phyloP scores from a whole-genome alignment of 2,113 vertebrate species.

The Oxyura jamaicensis region DNA sequence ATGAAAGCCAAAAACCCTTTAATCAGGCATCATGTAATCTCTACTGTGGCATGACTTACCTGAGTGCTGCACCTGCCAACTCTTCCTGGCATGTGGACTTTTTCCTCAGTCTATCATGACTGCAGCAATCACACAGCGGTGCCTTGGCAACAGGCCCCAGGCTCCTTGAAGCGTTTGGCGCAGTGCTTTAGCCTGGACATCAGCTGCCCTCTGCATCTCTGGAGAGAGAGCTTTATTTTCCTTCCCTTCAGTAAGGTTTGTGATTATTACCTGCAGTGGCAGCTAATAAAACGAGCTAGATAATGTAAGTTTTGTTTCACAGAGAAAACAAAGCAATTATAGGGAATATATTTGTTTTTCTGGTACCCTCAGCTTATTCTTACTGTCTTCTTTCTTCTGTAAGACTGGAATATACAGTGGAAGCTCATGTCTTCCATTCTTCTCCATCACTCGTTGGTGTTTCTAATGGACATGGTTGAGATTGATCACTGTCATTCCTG shows the following conservation, averaged over 20 bases:
- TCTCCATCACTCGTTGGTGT: not conserved
- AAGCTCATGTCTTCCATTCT: not conserved
- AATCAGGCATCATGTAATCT: not conserved
- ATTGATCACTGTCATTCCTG: not conserved
- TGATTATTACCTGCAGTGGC: not conserved
- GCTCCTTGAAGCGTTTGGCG: not conserved
- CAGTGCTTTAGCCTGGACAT: not conserved
- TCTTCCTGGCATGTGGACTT: not conserved
- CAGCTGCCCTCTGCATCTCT: not conserved
- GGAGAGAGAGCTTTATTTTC: not conserved
- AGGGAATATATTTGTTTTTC: not conserved
- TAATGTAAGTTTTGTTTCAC: not conserved
- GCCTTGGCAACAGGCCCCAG: not conserved
- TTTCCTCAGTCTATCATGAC: not conserved
- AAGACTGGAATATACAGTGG: not conserved
- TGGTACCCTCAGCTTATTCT: not conserved
- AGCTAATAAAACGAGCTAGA: not conserved
- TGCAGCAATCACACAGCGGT: not conserved
- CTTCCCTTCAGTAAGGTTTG: not conserved
- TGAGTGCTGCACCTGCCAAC: not conserved
- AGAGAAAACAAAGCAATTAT: not conserved
- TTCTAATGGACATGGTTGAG: accelerated
- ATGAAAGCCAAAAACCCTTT: not conserved
- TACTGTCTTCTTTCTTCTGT: not conserved
- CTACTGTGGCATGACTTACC: not conserved